Evolutionary conservation across 2,888 invertebrate species (phyloP).

Genomic region (Cantharis nigra): DNA sequence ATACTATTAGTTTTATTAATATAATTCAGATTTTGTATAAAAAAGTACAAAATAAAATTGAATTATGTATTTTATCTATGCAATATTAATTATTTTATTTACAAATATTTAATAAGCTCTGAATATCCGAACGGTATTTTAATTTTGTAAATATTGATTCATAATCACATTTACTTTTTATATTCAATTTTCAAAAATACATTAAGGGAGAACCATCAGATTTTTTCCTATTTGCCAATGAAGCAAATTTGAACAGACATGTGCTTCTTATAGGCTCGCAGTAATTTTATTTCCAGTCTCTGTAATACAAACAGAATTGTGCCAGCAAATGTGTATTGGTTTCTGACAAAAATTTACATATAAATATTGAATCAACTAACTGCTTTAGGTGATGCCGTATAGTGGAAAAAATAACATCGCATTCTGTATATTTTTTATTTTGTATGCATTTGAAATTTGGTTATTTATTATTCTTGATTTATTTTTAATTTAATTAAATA

Average conservation of each 20-base stretch:
- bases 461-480: background rate
- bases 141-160: background rate
- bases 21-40: background rate
- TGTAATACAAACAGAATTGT: background rate
- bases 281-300: background rate
- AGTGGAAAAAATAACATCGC: background rate
- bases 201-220: background rate
- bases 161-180: background rate
- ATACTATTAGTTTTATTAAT: background rate
- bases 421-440: background rate
- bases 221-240: background rate
- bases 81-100: background rate
- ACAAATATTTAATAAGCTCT: background rate
- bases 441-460: background rate
- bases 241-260: background rate
- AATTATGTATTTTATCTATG: background rate
- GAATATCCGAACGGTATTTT: background rate
- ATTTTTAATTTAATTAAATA: background rate
- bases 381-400: background rate
- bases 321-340: background rate
- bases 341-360: slow-evolving; percentile 1
- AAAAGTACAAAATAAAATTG: too few species aligned
- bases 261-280: background rate
- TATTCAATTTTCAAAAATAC: background rate
- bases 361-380: slow-evolving; percentile 1